Evolutionary conservation across 2,888 invertebrate species (phyloP).

Genomic region (Trisateles emortualis): DNA sequence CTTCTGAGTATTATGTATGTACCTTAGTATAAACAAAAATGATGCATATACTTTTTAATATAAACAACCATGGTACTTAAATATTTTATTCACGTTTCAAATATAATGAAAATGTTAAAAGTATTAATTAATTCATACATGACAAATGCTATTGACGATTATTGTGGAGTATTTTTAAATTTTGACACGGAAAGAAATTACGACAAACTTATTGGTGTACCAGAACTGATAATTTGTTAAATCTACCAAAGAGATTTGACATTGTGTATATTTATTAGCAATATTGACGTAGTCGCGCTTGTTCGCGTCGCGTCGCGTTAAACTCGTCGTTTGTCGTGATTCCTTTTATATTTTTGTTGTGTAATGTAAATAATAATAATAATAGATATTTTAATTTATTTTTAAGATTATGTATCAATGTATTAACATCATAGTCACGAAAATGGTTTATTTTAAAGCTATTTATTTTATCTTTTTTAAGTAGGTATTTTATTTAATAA

Average conservation of each 20-base stretch:
- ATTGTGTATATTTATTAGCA: constrained; percentile 48
- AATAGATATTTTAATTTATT: constrained; percentile 65
- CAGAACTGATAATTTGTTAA: constrained; percentile 42
- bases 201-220: constrained; percentile 51
- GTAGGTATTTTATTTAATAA: constrained; percentile 80
- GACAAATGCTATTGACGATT: constrained; percentile 60
- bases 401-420: constrained; percentile 70
- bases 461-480: constrained; percentile 79
- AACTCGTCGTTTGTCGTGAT: constrained; percentile 56
- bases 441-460: constrained; percentile 79
- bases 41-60: constrained; percentile 36
- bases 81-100: constrained; percentile 49
- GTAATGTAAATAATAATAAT: constrained; percentile 67
- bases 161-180: constrained; percentile 53
- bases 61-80: constrained; percentile 69
- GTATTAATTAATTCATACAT: constrained; percentile 63
- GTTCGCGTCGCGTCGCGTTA: constrained; percentile 30
- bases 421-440: constrained; percentile 76
- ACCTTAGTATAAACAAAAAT: constrained; percentile 37
- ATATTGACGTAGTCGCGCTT: constrained; percentile 38
- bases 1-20: constrained; percentile 47
- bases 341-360: constrained; percentile 57
- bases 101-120: constrained; percentile 43
- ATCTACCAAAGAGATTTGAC: constrained; percentile 44
- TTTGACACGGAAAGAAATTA: constrained; percentile 60